These are phyloP conservation scores for Corythornis leucogaster DNA, from an alignment of 2,797 vertebrate species.

Conservation along the genomic window DNA sequence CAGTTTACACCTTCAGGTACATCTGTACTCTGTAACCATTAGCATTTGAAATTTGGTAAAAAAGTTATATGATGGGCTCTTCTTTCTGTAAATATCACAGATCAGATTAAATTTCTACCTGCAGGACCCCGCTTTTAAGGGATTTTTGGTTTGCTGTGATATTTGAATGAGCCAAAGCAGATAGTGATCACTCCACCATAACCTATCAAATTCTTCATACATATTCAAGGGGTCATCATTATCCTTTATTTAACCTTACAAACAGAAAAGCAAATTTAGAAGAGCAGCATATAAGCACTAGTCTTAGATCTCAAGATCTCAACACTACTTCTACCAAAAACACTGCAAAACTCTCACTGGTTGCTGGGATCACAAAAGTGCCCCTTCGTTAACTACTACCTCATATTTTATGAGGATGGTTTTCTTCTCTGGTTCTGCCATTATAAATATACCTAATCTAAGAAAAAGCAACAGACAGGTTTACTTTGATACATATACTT, in stretches of 20 bases:
- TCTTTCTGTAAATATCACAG: background rate
- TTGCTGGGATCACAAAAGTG: background rate
- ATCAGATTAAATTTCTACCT: background rate
- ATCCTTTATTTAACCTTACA: background rate
- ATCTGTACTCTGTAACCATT: constrained; percentile 67
- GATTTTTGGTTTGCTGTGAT: background rate
- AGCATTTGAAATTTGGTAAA: constrained; percentile 23
- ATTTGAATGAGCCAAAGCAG: background rate
- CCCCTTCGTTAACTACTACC: background rate
- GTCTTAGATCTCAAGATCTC: background rate
- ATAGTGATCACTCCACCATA: background rate
- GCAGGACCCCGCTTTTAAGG: background rate
- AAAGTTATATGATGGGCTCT: constrained; percentile 78
- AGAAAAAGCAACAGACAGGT: constrained; percentile 12
- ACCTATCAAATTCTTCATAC: background rate
- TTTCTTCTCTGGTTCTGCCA: constrained; percentile 30
- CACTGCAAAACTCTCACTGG: background rate
- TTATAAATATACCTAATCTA: background rate
- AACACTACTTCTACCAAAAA: background rate
- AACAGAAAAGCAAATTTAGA: constrained; percentile 6
- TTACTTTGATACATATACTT: background rate
- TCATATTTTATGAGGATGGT: background rate
- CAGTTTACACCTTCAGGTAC: constrained; percentile 80
- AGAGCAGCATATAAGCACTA: background rate
- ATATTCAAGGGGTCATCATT: background rate